Percentiles rank a stretch among this genome's conserved stretches.
phyloP scores from a whole-genome alignment of 2,113 vertebrate genomes.

The Taurulus bubalis region DNA sequence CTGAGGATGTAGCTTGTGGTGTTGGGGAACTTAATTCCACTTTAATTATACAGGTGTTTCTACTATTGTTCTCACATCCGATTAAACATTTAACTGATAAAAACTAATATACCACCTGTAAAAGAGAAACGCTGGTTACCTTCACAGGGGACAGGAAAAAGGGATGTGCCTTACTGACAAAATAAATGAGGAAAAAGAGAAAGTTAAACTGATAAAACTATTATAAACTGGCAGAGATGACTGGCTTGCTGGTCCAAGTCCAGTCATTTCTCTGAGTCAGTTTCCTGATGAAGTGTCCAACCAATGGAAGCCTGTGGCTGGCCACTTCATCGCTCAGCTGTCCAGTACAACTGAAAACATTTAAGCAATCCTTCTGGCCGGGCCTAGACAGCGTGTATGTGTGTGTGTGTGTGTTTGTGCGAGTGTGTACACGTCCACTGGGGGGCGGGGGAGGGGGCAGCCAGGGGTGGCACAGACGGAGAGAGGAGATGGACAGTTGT shows the following conservation, averaged over 20 bases:
- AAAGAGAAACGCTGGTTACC: conserved; percentile 24
- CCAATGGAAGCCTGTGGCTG: conserved; percentile 75
- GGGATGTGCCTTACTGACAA: conserved; percentile 47
- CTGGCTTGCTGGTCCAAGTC: conserved; percentile 65
- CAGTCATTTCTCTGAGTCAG: conserved; percentile 81
- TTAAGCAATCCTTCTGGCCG: conserved; percentile 77
- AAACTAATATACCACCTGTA: conserved; percentile 18
- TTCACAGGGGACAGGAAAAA: conserved; percentile 39
- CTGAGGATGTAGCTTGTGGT: neutral
- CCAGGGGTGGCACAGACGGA: conserved; percentile 83
- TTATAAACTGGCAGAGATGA: conserved; percentile 74
- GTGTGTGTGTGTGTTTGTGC: conserved; percentile 19
- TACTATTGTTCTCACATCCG: neutral
- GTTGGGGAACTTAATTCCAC: neutral
- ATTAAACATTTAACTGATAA: neutral
- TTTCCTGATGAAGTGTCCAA: conserved; percentile 76
- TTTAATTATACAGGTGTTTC: conserved; percentile 2
- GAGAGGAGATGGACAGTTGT: conserved; percentile 79
- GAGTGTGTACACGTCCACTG: conserved; percentile 48
- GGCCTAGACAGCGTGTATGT: conserved; percentile 39
- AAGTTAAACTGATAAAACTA: conserved; percentile 79
- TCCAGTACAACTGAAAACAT: conserved; percentile 79
- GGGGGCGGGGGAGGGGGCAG: conserved; percentile 69
- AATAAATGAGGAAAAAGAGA: conserved; percentile 64
- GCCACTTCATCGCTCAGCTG: conserved; percentile 80